Base-by-base conservation (phyloP, 2,797 vertebrate genomes). In the Clarias fuscus region DNA sequence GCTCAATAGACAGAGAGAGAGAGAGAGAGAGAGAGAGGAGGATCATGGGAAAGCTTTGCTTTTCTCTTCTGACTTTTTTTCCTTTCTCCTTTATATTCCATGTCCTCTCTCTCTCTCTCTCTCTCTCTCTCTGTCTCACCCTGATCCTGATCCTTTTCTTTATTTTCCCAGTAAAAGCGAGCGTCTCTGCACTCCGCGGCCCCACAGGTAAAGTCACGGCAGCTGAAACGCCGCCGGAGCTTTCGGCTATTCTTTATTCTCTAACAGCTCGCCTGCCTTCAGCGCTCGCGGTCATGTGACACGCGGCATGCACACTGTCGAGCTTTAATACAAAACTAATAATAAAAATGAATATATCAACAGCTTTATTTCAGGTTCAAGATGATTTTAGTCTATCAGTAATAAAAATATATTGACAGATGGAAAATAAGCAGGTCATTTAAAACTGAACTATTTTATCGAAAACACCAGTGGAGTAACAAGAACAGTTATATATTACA, bases 41-140 rank as follows among this genome's bases (percentile, higher is more conserved):
- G 82, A 86, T 82, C 84, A 84, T 86, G 82, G 84, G 88, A 86
- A 87, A 83, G 33, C 24, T 79, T 67, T 48, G 33, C 71, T 62
- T 81, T 64, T 81, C 59, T 68, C 5, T 76, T 72, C 83, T 10
- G 70, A 73, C 30, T 92, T 37, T 88, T 84, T 71, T 15, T 5
- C 24, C 24, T 70, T 27, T 62, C 56, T 62, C 79, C 62, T 82
- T 37, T 83, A 62, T 73, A 43, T 27, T 91, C 17, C 85, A 6
- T 79, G 58, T 48, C 65, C 24, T 20, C 64, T 59, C 76, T 67
- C 61, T 14, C 30, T 30, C 37, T n/a, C 79, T 11, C 18, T 17
- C 61, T 14, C 24, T 20, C 64, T 67, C 70, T 67, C 61, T 14
- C 37, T n/a, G 71, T 11, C 18, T 33, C 65, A 37, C 4, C 68